These are phyloP conservation scores for Ailuropoda melanoleuca DNA, from an alignment of 2,113 vertebrate genomes.

Conservation along the genomic window DNA sequence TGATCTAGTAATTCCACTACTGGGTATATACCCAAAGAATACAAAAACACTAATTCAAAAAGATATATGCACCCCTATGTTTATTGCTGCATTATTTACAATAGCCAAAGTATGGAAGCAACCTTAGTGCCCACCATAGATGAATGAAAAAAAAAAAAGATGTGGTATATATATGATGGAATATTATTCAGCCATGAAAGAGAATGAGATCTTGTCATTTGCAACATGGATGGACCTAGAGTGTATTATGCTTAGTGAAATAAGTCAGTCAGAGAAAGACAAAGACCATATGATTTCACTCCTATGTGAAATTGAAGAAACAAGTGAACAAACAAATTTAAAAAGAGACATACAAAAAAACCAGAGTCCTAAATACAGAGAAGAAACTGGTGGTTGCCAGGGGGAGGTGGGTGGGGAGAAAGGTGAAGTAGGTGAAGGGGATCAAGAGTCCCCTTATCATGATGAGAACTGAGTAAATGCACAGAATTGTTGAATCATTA, in stretches of 20 bases:
- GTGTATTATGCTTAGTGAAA: background rate
- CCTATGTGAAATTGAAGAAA: background rate
- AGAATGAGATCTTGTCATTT: background rate
- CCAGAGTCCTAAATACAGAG: background rate
- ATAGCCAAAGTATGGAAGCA: background rate
- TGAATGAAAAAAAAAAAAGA: background rate
- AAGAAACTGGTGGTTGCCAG: background rate
- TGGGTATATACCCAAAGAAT: background rate
- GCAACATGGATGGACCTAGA: background rate
- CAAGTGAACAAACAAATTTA: background rate
- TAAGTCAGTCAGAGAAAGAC: background rate
- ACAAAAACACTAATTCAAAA: background rate
- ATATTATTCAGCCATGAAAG: background rate
- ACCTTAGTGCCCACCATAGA: background rate
- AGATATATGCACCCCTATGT: background rate
- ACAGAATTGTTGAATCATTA: background rate
- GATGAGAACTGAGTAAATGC: background rate
- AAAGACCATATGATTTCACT: background rate
- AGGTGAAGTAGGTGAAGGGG: background rate
- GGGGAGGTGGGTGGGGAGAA: background rate
- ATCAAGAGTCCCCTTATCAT: background rate
- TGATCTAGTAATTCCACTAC: background rate
- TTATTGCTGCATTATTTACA: background rate
- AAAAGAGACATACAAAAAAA: background rate
- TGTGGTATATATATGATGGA: background rate